phyloP scores from a whole-genome alignment of 1,140 invertebrate genomes.

The Rhagoletis zephyria region DNA sequence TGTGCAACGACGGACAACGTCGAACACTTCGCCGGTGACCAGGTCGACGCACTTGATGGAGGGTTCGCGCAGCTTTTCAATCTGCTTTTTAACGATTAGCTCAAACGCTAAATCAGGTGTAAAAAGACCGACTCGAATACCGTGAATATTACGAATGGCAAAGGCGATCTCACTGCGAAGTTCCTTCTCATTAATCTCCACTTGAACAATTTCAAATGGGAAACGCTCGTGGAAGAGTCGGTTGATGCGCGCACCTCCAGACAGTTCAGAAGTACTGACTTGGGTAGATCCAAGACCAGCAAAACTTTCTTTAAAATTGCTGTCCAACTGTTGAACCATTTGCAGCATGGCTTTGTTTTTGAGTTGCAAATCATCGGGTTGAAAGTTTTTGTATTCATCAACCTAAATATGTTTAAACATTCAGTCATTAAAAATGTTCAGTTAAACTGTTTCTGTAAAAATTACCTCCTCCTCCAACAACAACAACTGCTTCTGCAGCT shows the following conservation, averaged over 20 bases:
- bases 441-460: conserved; percentile 99
- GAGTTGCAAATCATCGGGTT: no score
- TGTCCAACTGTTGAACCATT: conserved; percentile 98
- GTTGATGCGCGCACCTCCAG: conserved; percentile 99
- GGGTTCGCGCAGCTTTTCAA: conserved; percentile 94
- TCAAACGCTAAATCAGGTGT: conserved; percentile 99
- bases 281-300: conserved; percentile 94
- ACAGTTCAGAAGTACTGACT: conserved; percentile 97
- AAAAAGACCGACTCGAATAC: conserved; percentile 94
- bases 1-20: conserved; percentile 94
- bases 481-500: conserved; percentile 96
- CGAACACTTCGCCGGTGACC: conserved; percentile 96
- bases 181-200: conserved; percentile 99
- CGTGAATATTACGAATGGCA: conserved; percentile 99
- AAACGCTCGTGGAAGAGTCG: conserved; percentile 98
- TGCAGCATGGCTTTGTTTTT: no score
- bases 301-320: conserved; percentile 98
- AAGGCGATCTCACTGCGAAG: conserved; percentile 96
- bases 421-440: no score
- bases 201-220: conserved; percentile 99
- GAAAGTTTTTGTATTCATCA: no score
- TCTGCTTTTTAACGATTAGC: conserved; percentile 99
- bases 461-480: conserved; percentile 98
- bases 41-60: conserved; percentile 98
- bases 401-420: no score